Evolutionary conservation across 2,113 vertebrate genomes (phyloP).

Genomic region (Tachysurus fulvidraco): DNA sequence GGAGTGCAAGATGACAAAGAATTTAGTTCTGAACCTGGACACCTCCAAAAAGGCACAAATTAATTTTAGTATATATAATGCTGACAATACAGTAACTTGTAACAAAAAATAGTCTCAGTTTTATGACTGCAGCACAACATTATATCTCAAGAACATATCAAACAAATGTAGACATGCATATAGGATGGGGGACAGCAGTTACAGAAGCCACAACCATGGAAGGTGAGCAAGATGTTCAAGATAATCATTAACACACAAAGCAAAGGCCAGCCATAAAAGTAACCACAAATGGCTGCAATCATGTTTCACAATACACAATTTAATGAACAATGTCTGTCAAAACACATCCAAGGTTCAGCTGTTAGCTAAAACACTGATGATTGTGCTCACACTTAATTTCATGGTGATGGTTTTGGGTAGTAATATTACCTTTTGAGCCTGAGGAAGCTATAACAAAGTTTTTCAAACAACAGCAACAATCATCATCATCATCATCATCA

Average conservation of each 20-base stretch:
- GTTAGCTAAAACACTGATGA: background rate
- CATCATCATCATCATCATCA: background rate
- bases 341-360: background rate
- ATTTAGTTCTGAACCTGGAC: too few species aligned
- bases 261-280: conserved; percentile 8
- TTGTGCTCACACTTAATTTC: background rate
- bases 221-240: background rate
- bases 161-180: conserved; percentile 31
- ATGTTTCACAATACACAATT: background rate
- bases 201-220: background rate
- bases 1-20: too few species aligned
- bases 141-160: background rate
- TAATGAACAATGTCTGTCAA: conserved; percentile 9
- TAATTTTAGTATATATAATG: too few species aligned
- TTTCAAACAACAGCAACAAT: background rate
- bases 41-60: too few species aligned
- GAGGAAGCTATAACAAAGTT: conserved; percentile 50
- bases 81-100: background rate
- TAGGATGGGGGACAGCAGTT: background rate
- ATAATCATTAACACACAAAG: conserved; percentile 3
- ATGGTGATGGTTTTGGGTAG: background rate
- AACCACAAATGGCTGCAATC: background rate
- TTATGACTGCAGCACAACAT: background rate
- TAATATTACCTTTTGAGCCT: conserved; percentile 54
- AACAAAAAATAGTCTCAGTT: background rate